Percentiles rank a stretch among this genome's conserved stretches.
phyloP scores from a whole-genome alignment of 2,797 vertebrate species.

The Epinephelus coioides region DNA sequence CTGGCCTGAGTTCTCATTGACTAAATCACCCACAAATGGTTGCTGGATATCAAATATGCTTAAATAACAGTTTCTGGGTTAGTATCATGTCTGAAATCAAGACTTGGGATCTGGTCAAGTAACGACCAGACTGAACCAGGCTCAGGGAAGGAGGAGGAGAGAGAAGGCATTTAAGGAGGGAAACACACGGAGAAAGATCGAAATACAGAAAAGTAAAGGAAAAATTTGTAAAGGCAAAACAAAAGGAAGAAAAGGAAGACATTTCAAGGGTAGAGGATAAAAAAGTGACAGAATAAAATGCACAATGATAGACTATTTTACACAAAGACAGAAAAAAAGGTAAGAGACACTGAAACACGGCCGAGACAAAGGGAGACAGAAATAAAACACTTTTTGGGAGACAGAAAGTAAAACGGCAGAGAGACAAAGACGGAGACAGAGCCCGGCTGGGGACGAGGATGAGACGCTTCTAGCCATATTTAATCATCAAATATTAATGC shows the following conservation, averaged over 20 bases:
- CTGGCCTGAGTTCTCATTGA: no score
- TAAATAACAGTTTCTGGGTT: constrained; percentile 23
- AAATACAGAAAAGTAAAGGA: background rate
- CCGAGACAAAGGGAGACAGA: background rate
- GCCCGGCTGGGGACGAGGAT: constrained; percentile 16
- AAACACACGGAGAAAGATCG: background rate
- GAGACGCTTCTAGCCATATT: constrained; percentile 68
- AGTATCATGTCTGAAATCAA: background rate
- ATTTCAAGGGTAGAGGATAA: background rate
- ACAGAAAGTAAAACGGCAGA: constrained; percentile 14
- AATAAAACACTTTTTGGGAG: constrained; percentile 23
- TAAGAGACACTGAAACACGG: background rate
- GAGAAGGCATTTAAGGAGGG: background rate
- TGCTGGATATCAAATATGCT: constrained; percentile 10
- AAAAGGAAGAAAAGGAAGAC: background rate
- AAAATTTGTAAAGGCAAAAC: background rate
- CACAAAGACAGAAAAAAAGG: background rate
- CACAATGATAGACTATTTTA: background rate
- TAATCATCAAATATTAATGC: constrained; percentile 79
- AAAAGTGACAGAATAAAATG: background rate
- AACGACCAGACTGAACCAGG: background rate
- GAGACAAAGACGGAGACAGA: constrained; percentile 27
- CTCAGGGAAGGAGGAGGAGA: background rate
- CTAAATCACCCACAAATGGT: constrained; percentile 21
- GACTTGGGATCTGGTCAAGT: background rate